Evolutionary conservation across 2,797 vertebrate genomes (phyloP), one percentile per base, ranked within the genome.

Genomic region (Helostoma temminkii): DNA sequence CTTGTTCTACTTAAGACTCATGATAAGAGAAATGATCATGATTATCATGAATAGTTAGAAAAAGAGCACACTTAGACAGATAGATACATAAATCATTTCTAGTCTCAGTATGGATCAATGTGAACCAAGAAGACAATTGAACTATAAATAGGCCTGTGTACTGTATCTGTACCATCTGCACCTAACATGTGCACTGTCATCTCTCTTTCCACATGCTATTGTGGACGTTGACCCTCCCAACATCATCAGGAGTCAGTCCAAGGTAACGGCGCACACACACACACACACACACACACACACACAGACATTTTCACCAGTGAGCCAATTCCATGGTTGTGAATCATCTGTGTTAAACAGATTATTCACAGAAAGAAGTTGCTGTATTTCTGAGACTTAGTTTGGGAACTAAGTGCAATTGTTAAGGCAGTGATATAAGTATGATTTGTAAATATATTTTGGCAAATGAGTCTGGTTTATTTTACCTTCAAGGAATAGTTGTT

Each of bases 191-290:
- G 47, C 37, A 46, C 73, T 80, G 57, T 82, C 25, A 18, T 80
- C 70, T 65, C 34, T 61, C 62, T 89, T 50, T 74, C 77, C 81
- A 66, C 76, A 80, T 84, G 85, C 46, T 80, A 43, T 77, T 9
- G 30, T 84, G 82, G 78, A 84, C 86, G 43, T 66, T 77, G 62
- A 85, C 69, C 81, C n/a, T 55, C 69, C 61, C 68, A 52, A 83
- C 81, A 74, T 81, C 77, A 78, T 71, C 89, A 95, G 94, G 86
- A 92, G 36, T 90, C 94, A 94, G 73, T 89, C 93, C 86, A 95
- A 95, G 93, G 94, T 95, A 94, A 87, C 43, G 0, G 24, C 62
- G 42, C 55, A 78, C 60, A 72, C 58, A 55, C 48, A 65, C 50
- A 66, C 68, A 9, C n/a, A 46, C 34, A 32, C 37, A 42, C 42